These are phyloP conservation scores for Autographa pulchrina DNA, from an alignment of 2,888 invertebrate species.

Conservation along the genomic window DNA sequence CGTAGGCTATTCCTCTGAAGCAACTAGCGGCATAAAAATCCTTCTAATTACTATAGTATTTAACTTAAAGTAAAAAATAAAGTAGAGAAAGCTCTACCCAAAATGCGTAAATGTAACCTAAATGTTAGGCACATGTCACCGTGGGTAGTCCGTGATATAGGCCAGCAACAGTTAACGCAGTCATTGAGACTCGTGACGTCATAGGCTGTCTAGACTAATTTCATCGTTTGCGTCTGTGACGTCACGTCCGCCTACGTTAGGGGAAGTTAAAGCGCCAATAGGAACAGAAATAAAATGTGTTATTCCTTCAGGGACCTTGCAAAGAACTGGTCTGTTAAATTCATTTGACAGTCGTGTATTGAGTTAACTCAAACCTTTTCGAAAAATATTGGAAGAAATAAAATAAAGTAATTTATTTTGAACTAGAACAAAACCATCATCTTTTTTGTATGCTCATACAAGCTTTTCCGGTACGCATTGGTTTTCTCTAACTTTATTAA, in stretches of 20 bases:
- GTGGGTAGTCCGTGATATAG: constrained; percentile 40
- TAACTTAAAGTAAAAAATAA: no score
- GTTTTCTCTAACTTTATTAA: no score
- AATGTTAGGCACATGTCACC: constrained; percentile 26
- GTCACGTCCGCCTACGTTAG: constrained; percentile 65
- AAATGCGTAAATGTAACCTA: constrained; percentile 22
- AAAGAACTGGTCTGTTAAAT: not conserved
- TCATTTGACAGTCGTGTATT: not conserved
- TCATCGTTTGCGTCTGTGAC: constrained; percentile 66
- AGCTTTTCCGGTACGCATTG: no score
- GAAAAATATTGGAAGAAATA: no score
- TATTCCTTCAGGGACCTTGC: not conserved
- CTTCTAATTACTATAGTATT: no score
- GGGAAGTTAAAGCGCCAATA: constrained; percentile 22
- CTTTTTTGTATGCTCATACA: no score
- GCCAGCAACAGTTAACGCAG: constrained; percentile 45
- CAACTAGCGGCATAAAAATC: no score
- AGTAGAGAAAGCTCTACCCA: not conserved
- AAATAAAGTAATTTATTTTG: no score
- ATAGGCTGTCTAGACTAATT: constrained; percentile 78
- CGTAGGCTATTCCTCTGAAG: not conserved
- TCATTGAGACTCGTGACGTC: constrained; percentile 60
- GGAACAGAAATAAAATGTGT: not conserved
- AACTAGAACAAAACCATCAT: no score
- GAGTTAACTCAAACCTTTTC: no score